A percentile compares a stretch with the other conserved stretches of the same genome.
These are phyloP conservation scores for Typhlichthys eigenmanni DNA, from an alignment of 2,797 vertebrate species.

Conservation along the genomic window DNA sequence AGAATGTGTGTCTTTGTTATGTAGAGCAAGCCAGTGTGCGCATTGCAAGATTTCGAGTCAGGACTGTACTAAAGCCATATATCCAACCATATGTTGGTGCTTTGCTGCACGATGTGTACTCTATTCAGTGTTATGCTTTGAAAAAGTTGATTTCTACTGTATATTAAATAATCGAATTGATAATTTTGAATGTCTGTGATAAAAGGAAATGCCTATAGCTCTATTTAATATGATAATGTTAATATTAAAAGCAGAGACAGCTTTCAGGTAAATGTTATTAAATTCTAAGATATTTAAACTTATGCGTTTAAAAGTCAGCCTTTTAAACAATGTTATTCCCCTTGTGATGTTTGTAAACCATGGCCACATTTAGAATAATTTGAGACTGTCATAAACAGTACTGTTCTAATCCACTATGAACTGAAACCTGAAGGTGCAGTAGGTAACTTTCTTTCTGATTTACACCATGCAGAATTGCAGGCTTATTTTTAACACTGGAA, in stretches of 20 bases:
- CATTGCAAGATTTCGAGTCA: constrained; percentile 77
- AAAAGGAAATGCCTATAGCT: constrained; percentile 87
- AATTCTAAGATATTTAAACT: constrained; percentile 42
- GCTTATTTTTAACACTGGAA: too few species aligned
- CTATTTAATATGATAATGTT: constrained; percentile 63
- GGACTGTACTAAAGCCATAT: constrained; percentile 82
- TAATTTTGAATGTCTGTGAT: constrained; percentile 83
- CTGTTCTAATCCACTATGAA: too few species aligned
- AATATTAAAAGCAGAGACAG: constrained; percentile 47
- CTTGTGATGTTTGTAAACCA: too few species aligned
- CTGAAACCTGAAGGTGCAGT: too few species aligned
- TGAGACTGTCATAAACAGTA: too few species aligned
- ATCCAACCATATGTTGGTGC: constrained; percentile 75
- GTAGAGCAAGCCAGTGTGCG: constrained; percentile 85
- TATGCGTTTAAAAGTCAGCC: background rate
- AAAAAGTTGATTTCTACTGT: constrained; percentile 89
- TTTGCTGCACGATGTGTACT: constrained; percentile 82
- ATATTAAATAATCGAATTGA: constrained; percentile 80
- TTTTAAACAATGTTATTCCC: too few species aligned
- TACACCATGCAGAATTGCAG: too few species aligned
- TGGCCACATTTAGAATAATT: background rate
- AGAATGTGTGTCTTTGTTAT: constrained; percentile 89
- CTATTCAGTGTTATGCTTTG: constrained; percentile 81
- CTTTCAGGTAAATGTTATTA: constrained; percentile 79
- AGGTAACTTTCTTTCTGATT: too few species aligned